phyloP scores from a whole-genome alignment of 1,140 invertebrate species.

The Condylostylus longicornis region DNA sequence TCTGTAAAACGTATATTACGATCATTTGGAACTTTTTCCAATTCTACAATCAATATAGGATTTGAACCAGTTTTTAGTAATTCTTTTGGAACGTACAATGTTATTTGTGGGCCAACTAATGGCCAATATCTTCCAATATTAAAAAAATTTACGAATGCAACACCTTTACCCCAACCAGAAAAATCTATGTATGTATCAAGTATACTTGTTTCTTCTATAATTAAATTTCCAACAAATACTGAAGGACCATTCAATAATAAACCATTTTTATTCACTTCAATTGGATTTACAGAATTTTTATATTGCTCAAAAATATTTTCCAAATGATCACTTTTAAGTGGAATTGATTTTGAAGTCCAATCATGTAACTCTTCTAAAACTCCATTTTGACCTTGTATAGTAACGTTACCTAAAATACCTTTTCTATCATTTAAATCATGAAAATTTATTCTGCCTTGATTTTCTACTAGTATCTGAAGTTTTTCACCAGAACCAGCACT shows the following conservation, averaged over 20 bases:
- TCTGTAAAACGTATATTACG: no score
- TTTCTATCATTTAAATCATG: conserved; percentile 50
- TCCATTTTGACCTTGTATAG: conserved; percentile 1
- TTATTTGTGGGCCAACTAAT: conserved; percentile 42
- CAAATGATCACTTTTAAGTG: neutral
- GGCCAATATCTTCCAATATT: conserved; percentile 50
- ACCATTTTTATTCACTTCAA: neutral
- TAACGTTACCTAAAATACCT: conserved; percentile 1
- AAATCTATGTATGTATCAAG: conserved; percentile 46
- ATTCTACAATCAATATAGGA: conserved; percentile 3
- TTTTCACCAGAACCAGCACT: conserved; percentile 32
- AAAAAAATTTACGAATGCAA: conserved; percentile 40
- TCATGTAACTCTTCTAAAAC: neutral
- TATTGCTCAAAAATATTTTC: neutral
- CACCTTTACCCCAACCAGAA: conserved; percentile 44
- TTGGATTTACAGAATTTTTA: neutral
- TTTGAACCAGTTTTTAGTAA: conserved; percentile 2
- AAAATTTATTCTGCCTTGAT: conserved; percentile 58
- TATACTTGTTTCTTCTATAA: neutral
- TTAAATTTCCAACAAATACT: conserved; percentile 3
- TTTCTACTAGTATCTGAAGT: conserved; percentile 57
- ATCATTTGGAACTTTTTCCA: no score
- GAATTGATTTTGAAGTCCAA: conserved; percentile 1
- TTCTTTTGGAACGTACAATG: conserved; percentile 39
- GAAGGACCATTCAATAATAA: conserved; percentile 1